Evolutionary conservation across 1,140 invertebrate genomes (phyloP).

Genomic region (Zophobas morio): DNA sequence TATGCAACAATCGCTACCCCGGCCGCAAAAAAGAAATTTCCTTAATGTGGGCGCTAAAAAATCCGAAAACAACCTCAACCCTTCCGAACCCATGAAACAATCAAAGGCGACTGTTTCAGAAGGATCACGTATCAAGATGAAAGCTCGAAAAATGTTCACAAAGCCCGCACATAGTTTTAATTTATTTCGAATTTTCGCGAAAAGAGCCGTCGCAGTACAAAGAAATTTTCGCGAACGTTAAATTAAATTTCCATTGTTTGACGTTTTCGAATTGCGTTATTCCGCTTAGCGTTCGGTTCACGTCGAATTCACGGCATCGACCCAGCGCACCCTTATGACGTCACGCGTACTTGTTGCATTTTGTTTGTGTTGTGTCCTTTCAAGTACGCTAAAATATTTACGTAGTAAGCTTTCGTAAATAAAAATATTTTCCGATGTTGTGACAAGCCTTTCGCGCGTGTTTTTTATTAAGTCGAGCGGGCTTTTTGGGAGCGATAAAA

Average conservation of each 20-base stretch:
- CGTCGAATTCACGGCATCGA: too few relatives aligned
- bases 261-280: too few relatives aligned
- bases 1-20: constrained; percentile 6
- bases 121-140: not conserved
- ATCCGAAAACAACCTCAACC: not conserved
- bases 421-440: not conserved
- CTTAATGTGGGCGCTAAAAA: not conserved
- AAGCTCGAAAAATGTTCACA: not conserved
- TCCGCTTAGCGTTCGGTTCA: too few relatives aligned
- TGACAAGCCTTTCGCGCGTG: not conserved
- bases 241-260: too few relatives aligned
- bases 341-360: not conserved
- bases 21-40: not conserved
- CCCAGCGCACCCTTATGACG: too few relatives aligned
- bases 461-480: constrained; percentile 31
- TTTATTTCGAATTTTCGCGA: not conserved
- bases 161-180: too few relatives aligned
- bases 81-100: not conserved
- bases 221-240: too few relatives aligned
- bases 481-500: constrained; percentile 36
- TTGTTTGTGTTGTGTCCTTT: not conserved
- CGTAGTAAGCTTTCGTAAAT: not conserved
- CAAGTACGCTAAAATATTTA: too few relatives aligned
- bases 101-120: too few relatives aligned
- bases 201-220: too few relatives aligned